Conservation (phyloP, 2,113 vertebrate species). For the Micronycteris hirsuta region DNA sequence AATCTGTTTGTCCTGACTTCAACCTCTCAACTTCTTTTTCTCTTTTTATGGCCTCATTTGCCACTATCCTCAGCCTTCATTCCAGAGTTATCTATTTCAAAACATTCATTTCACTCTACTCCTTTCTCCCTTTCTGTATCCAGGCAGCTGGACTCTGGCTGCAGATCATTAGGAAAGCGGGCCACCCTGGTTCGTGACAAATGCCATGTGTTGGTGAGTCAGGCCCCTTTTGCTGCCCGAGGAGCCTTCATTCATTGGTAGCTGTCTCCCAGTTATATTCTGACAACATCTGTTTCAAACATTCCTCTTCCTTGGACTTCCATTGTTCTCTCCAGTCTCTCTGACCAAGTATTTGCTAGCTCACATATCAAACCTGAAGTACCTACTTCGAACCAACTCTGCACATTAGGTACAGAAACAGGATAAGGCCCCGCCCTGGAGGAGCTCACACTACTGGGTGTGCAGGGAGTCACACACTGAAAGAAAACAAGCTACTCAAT, state of each 20-base stretch:
- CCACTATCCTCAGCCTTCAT: background rate
- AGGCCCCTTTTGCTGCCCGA: background rate
- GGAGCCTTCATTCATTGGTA: background rate
- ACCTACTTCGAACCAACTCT: background rate
- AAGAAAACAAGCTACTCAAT: background rate
- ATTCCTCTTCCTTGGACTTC: background rate
- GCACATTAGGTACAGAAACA: background rate
- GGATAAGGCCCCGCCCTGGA: background rate
- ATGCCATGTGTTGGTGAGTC: background rate
- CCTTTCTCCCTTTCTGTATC: background rate
- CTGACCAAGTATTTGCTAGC: background rate
- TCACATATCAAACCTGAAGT: background rate
- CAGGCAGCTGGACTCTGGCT: background rate
- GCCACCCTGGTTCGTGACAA: background rate
- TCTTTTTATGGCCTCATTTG: background rate
- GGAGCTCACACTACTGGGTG: background rate
- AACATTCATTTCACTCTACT: background rate
- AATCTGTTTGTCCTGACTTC: background rate
- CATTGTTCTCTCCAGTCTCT: background rate
- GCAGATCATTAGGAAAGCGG: background rate
- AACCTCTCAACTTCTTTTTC: background rate
- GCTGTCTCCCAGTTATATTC: background rate
- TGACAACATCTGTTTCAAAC: background rate
- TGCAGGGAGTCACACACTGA: background rate
- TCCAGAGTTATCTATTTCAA: background rate